Conservation (phyloP, 2,113 vertebrate species). For the Seriola rivoliana region DNA sequence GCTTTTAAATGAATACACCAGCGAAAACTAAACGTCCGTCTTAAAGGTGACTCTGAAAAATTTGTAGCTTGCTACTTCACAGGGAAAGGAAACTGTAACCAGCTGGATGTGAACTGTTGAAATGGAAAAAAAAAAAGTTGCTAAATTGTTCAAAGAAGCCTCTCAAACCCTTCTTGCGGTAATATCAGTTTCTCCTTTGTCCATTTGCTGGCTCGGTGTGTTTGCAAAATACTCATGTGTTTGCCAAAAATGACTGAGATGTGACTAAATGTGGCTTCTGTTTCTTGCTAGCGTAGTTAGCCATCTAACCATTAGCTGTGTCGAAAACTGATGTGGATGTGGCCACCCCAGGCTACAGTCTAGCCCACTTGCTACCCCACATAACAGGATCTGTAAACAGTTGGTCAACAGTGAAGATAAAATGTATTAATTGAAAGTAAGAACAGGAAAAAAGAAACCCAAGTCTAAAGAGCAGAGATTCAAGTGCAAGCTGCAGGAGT, state of each 20-base stretch:
- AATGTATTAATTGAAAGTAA: too few species aligned
- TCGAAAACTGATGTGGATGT: background rate
- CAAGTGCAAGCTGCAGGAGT: too few species aligned
- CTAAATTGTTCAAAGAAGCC: too few species aligned
- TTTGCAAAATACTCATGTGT: background rate
- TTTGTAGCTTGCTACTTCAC: background rate
- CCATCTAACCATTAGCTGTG: background rate
- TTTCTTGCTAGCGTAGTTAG: background rate
- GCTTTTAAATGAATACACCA: background rate
- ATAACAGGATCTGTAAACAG: too few species aligned
- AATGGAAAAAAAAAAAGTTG: background rate
- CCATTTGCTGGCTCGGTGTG: background rate
- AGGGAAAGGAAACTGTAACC: background rate
- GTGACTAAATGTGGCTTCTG: too few species aligned
- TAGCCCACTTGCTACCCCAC: too few species aligned
- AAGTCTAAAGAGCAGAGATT: too few species aligned
- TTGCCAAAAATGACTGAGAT: background rate
- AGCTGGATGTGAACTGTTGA: background rate
- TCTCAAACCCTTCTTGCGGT: background rate
- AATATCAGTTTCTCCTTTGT: background rate
- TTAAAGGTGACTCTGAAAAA: background rate
- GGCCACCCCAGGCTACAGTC: too few species aligned
- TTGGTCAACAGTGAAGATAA: too few species aligned
- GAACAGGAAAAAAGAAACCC: too few species aligned
- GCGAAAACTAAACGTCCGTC: too few species aligned